Conservation (phyloP, 2,797 vertebrate genomes). For the Acrocephalus scirpaceus region DNA sequence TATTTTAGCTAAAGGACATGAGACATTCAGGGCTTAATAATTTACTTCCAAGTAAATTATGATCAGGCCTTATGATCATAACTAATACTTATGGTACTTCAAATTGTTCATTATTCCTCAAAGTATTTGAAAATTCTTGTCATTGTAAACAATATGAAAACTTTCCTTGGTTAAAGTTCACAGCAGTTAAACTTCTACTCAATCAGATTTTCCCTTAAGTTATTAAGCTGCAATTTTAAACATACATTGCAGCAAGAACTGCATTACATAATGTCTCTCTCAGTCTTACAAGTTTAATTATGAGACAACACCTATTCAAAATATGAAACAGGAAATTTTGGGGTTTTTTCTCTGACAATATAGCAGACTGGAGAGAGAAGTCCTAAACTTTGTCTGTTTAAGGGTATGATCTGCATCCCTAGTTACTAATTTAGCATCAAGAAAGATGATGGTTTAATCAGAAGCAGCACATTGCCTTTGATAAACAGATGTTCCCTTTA, state of each 20-base stretch:
- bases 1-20: constrained; percentile 27
- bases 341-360: constrained; percentile 42
- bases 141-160: neutral
- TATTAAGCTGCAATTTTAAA: constrained; percentile 70
- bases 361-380: constrained; percentile 40
- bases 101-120: constrained; percentile 24
- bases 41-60: neutral
- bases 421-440: constrained; percentile 73
- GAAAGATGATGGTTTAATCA: constrained; percentile 75
- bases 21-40: constrained; percentile 11
- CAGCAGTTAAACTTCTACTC: neutral
- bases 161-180: constrained; percentile 54
- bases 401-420: constrained; percentile 67
- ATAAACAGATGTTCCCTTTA: constrained; percentile 75
- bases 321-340: constrained; percentile 70
- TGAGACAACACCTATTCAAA: constrained; percentile 80
- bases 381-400: constrained; percentile 45
- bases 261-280: constrained; percentile 74
- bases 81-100: neutral
- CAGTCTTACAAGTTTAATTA: constrained; percentile 68
- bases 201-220: constrained; percentile 60
- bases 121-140: constrained; percentile 33
- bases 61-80: neutral
- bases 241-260: constrained; percentile 48
- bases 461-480: constrained; percentile 67